Conservation (phyloP, 2,888 invertebrate species). For the Agrotis clavis region DNA sequence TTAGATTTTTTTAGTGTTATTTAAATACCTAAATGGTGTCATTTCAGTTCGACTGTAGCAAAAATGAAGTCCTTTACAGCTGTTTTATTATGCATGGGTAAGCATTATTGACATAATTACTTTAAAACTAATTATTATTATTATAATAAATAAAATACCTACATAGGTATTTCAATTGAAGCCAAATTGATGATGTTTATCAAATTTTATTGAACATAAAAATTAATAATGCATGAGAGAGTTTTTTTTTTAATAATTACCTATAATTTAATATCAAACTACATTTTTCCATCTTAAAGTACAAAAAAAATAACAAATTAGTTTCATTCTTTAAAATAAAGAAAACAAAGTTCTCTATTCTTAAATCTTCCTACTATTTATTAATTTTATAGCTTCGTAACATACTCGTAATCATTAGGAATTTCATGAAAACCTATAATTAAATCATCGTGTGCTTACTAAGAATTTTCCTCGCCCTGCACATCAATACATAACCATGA, state of each 20-base stretch:
- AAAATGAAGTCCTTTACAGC: slow-evolving; percentile 83
- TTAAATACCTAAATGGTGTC: slow-evolving; percentile 67
- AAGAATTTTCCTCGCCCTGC: not conserved
- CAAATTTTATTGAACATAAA: no score
- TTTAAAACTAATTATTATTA: not conserved
- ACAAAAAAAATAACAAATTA: not conserved
- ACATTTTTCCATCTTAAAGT: not conserved
- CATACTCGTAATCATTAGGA: no score
- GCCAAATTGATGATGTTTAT: no score
- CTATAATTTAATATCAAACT: no score
- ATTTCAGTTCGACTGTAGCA: slow-evolving; percentile 87
- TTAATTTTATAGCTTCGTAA: no score
- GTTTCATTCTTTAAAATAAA: not conserved
- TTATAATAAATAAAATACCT: no score
- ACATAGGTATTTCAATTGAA: no score
- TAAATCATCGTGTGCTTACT: not conserved
- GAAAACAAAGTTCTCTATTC: not conserved
- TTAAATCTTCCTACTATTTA: not conserved
- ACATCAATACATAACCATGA: slow-evolving; percentile 32
- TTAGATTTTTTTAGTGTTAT: slow-evolving; percentile 57
- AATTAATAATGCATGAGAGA: no score
- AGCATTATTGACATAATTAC: slow-evolving; percentile 65
- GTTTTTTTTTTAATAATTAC: no score
- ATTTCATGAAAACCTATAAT: slow-evolving; percentile 10
- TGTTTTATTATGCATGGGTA: slow-evolving; percentile 83